Conservation (phyloP, 2,888 invertebrate genomes). For the Andrena minutula region DNA sequence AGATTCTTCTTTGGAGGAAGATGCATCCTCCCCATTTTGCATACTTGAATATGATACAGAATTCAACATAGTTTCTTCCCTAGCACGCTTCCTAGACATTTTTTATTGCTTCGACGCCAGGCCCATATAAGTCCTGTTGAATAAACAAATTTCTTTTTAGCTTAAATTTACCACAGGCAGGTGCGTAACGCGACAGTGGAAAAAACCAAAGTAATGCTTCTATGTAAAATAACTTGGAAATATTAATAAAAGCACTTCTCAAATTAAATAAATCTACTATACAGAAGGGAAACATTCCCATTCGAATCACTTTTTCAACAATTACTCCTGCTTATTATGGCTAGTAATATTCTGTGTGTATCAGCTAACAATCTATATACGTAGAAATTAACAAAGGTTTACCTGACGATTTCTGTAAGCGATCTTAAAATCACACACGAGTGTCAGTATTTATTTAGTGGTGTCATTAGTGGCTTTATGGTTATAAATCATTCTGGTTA, state of each 20-base stretch:
- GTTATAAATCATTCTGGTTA: constrained; percentile 38
- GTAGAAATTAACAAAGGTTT: constrained; percentile 32
- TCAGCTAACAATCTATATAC: constrained; percentile 16
- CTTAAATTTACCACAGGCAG: constrained; percentile 1
- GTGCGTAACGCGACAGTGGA: background rate
- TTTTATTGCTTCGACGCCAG: constrained; percentile 59
- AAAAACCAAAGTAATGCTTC: too few relatives aligned
- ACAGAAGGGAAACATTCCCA: background rate
- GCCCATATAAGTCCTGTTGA: constrained; percentile 58
- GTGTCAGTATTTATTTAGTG: constrained; percentile 18
- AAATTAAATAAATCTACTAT: background rate
- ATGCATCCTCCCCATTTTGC: constrained; percentile 75
- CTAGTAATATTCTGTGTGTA: background rate
- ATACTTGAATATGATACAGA: constrained; percentile 55
- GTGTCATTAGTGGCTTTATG: constrained; percentile 11
- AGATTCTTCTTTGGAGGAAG: constrained; percentile 71
- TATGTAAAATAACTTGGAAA: background rate
- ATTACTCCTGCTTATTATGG: background rate
- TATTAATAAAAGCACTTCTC: background rate
- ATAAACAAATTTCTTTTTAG: background rate
- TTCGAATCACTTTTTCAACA: background rate
- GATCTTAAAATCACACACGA: constrained; percentile 42
- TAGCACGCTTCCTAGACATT: constrained; percentile 80
- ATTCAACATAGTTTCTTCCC: constrained; percentile 73
- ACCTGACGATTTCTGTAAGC: constrained; percentile 27